Conservation (phyloP, 1,140 invertebrate genomes). For the Epicauta chinensis region DNA sequence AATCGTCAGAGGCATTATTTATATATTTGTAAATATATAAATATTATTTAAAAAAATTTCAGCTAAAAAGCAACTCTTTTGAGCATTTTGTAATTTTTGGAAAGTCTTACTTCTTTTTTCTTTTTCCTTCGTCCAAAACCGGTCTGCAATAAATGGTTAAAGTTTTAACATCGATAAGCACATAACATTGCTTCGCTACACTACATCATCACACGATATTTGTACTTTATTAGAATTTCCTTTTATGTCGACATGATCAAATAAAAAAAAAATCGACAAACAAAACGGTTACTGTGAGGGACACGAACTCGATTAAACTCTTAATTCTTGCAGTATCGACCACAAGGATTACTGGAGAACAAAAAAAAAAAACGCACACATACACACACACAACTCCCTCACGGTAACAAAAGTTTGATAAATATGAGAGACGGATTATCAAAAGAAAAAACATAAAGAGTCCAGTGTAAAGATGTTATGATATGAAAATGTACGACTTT, state of each 20-base stretch:
- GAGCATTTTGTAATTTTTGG: constrained; percentile 38
- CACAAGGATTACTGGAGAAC: too few relatives aligned
- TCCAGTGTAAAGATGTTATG: constrained; percentile 3
- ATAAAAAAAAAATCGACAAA: too few relatives aligned
- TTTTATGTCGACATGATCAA: too few relatives aligned
- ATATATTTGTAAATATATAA: neutral
- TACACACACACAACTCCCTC: neutral
- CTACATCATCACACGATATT: constrained; percentile 9
- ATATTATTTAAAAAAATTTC: neutral
- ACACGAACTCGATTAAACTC: too few relatives aligned
- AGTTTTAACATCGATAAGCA: constrained; percentile 26
- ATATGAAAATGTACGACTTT: constrained; percentile 10
- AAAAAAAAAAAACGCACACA: too few relatives aligned
- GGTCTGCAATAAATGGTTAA: constrained; percentile 62
- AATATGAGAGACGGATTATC: too few relatives aligned
- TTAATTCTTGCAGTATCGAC: too few relatives aligned
- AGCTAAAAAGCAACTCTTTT: constrained; percentile 39
- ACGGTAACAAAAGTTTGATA: constrained; percentile 7
- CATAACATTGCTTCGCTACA: constrained; percentile 13
- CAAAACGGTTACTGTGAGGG: too few relatives aligned
- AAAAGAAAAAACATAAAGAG: neutral
- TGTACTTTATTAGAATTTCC: too few relatives aligned
- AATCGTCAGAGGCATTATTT: constrained; percentile 40
- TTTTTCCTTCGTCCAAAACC: constrained; percentile 91
- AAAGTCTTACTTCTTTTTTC: constrained; percentile 89